phyloP scores from a whole-genome alignment of 2,888 invertebrate species.

The Philaethria dido region DNA sequence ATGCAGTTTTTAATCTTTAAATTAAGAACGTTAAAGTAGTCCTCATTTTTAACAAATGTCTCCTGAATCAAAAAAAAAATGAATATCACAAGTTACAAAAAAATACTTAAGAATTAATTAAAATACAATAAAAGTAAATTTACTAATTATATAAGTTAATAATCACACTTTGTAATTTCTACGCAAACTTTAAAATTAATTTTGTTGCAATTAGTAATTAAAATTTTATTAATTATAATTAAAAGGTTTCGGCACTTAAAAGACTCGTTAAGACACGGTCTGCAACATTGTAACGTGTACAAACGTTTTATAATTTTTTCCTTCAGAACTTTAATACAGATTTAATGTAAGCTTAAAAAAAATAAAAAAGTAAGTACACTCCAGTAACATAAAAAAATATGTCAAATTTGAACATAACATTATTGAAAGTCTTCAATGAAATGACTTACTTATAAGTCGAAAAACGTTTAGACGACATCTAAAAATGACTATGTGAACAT shows the following conservation, averaged over 20 bases:
- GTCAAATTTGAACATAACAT: no score
- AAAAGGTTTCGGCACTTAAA: conserved; percentile 30
- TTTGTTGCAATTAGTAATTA: conserved; percentile 32
- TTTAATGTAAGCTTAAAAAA: neutral
- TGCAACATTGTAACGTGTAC: conserved; percentile 7
- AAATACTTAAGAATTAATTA: neutral
- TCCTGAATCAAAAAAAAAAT: no score
- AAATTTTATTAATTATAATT: conserved; percentile 10
- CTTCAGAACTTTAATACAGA: neutral
- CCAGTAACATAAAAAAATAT: no score
- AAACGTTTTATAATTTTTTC: neutral
- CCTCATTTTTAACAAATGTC: no score
- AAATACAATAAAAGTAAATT: neutral
- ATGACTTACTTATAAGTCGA: no score
- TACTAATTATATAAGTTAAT: neutral
- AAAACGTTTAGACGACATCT: neutral
- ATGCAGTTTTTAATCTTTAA: neutral
- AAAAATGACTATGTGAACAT: no score
- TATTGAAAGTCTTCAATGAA: no score
- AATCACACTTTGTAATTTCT: neutral
- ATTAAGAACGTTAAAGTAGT: neutral
- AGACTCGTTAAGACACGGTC: conserved; percentile 31
- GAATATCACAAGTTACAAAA: neutral
- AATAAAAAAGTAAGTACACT: no score
- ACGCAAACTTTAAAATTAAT: conserved; percentile 24